Evolutionary conservation across 1,140 invertebrate genomes (phyloP), one percentile per base, ranked within the genome.

Genomic region (Drosophila lini): DNA sequence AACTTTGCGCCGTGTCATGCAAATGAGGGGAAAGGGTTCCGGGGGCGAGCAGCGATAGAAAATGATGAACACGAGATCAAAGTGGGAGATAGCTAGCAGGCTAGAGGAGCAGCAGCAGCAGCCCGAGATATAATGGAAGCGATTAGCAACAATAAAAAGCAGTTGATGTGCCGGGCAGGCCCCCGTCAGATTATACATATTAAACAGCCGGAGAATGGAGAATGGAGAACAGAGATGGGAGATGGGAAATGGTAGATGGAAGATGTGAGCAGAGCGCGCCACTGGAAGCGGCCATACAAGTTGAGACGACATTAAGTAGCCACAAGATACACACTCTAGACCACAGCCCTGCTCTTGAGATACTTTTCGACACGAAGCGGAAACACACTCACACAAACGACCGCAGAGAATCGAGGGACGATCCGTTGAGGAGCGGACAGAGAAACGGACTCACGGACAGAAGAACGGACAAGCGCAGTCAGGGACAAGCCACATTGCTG

Each of bases 361-460:
- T 89, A 88, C 84, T 78, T 88, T 88, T 83, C 71, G 80, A 89
- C 73, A 89, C 68, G 83, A 83, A 88, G 83, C 83, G 84, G 83
- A 88, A 88, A 88, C 83, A 88, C 48, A 32, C n/a, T n/a, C 50
- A 56, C 41, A 42, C 74, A 50, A 38, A 56, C 42, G 62, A 75
- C 50, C 70, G 40, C 60, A 82, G 55, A 70, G 74, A 78, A 55
- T 63, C 70, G 71, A 60, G 63, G 74, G 38, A 58, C 59, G 60
- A 74, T 69, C 63, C 63, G 63, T 74, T 28, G 50, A 77, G 62
- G 45, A 63, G 40, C 69, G 69, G 41, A 79, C 68, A 31, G 44
- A 41, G 32, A 55, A 48, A 28, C 22, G 19, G 57, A 32, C 31
- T 3, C 16, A 69, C 31, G 47, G 55, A 42, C 11, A 8, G 22